phyloP scores from a whole-genome alignment of 1,140 invertebrate species.

The Heliconius himera region DNA sequence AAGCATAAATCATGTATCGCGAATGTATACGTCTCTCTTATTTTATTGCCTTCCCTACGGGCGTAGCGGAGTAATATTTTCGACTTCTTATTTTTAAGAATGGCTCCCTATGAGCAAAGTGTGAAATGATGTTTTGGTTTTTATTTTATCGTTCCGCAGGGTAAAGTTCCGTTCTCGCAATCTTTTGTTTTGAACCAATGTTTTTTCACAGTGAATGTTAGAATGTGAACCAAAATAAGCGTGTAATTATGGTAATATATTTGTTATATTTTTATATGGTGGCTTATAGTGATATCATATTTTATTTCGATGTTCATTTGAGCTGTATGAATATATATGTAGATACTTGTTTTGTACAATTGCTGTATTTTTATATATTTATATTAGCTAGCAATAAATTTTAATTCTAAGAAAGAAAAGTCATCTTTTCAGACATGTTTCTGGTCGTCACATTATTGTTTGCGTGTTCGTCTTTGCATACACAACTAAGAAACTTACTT shows the following conservation, averaged over 20 bases:
- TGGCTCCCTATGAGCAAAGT: constrained; percentile 44
- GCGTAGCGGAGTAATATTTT: constrained; percentile 38
- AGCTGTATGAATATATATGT: neutral
- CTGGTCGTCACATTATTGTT: no score
- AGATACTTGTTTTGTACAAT: neutral
- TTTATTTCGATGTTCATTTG: neutral
- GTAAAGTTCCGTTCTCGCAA: constrained; percentile 38
- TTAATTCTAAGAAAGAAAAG: no score
- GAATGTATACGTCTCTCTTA: constrained; percentile 30
- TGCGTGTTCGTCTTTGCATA: no score
- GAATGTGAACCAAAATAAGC: neutral
- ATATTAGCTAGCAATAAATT: no score
- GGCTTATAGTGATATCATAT: neutral
- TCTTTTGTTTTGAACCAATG: constrained; percentile 15
- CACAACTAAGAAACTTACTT: no score
- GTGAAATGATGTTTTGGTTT: constrained; percentile 52
- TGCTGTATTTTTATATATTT: neutral
- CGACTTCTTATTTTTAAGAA: constrained; percentile 48
- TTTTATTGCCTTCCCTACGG: constrained; percentile 47
- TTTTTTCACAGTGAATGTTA: neutral
- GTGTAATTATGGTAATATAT: neutral
- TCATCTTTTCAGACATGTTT: no score
- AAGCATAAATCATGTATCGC: constrained; percentile 19
- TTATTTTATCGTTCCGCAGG: constrained; percentile 50
- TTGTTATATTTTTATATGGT: neutral